phyloP scores from a whole-genome alignment of 2,888 invertebrate species.

The Pachydiplax longipennis region DNA sequence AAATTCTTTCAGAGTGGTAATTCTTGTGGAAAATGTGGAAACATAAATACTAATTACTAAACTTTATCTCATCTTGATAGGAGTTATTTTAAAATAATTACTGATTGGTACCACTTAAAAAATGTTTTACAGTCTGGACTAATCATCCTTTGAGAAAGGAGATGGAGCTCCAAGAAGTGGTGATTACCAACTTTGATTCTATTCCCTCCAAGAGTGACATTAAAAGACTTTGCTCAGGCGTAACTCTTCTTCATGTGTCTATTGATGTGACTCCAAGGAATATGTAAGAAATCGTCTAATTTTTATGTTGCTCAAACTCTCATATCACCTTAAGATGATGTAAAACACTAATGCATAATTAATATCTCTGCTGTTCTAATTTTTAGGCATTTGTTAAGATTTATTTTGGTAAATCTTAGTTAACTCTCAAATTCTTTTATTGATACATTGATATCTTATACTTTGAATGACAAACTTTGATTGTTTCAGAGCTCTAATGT shows the following conservation, averaged over 20 bases:
- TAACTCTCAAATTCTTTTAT: too few relatives aligned
- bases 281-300: neutral
- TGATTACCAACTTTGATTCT: neutral
- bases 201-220: neutral
- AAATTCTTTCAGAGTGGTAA: too few relatives aligned
- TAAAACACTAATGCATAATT: too few relatives aligned
- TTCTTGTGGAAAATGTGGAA: neutral
- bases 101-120: neutral
- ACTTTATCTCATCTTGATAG: neutral
- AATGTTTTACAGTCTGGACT: neutral
- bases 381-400: too few relatives aligned
- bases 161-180: neutral
- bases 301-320: too few relatives aligned
- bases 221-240: neutral
- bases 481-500: too few relatives aligned
- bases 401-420: too few relatives aligned
- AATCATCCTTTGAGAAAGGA: conserved; percentile 10
- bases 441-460: too few relatives aligned
- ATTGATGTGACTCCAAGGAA: neutral
- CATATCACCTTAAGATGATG: too few relatives aligned
- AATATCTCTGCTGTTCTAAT: too few relatives aligned
- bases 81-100: neutral
- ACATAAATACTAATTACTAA: too few relatives aligned
- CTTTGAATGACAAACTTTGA: too few relatives aligned
- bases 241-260: conserved; percentile 9